Evolutionary conservation across 2,113 vertebrate genomes (phyloP).

Genomic region (Hepsetus odoe): DNA sequence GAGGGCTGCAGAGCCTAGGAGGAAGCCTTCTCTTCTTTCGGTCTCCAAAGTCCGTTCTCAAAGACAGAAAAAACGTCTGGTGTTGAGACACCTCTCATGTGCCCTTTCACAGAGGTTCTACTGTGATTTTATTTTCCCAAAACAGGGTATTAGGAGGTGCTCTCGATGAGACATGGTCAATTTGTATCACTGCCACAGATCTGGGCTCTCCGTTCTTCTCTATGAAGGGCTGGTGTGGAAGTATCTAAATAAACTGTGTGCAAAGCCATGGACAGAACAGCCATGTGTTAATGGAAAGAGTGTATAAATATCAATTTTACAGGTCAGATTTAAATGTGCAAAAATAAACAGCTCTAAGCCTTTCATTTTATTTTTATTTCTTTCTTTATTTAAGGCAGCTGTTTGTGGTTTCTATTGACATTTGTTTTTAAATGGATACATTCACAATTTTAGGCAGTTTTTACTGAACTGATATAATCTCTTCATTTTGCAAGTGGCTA

Average conservation of each 20-base stretch:
- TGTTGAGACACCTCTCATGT: neutral
- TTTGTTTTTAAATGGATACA: neutral
- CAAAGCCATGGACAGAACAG: neutral
- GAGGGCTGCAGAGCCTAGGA: neutral
- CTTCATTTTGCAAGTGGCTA: too few relatives aligned
- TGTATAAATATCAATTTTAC: neutral
- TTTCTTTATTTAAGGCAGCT: neutral
- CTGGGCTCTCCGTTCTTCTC: too few relatives aligned
- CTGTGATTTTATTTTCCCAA: neutral
- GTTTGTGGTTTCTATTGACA: neutral
- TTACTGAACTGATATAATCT: too few relatives aligned
- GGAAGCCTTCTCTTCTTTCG: slow-evolving; percentile 6
- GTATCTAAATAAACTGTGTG: too few relatives aligned
- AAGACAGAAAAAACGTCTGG: neutral
- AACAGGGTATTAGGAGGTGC: neutral
- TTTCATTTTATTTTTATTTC: too few relatives aligned
- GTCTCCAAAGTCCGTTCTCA: neutral
- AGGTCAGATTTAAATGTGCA: neutral
- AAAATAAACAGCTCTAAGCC: too few relatives aligned
- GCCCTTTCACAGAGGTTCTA: neutral
- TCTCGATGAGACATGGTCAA: slow-evolving; percentile 11
- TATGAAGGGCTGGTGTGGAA: neutral
- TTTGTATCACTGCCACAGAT: neutral
- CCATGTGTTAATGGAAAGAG: neutral
- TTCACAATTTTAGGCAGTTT: too few relatives aligned